Evolutionary conservation across 2,888 invertebrate species (phyloP), one percentile per base, ranked within the genome.

Genomic region (Chymomyza procnemis): DNA sequence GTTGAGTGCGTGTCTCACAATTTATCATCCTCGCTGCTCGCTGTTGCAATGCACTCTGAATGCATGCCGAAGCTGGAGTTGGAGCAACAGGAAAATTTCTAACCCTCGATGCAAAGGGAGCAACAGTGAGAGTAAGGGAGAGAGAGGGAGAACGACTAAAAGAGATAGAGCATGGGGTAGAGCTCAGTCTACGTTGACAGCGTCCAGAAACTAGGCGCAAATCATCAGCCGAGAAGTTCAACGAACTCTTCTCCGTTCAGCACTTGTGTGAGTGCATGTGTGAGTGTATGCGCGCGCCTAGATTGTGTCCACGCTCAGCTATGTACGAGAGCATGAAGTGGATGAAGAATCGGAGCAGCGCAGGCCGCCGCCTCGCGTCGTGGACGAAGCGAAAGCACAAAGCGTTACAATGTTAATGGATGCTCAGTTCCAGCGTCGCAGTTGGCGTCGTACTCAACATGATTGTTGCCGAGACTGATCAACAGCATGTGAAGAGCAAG

Each of bases 271-370:
- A 62, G 61, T 55, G 56, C 60, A 56, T 56, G 56, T 69, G 22
- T 66, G 26, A 65, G 60, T 61, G 65, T 64, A 68, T 68, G 41
- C 64, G 67, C 73, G 77, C 75, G 85, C 78, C 79, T 80, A 81
- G 85, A 86, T 86, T 87, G 80, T 74, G 80, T 82, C 77, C 85
- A 83, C 75, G 82, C 79, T 78, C 66, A 67, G 67, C 69, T 16
- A 34, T n/a, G 26, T 59, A 69, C 3, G 26, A 26, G 26, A 26
- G 26, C 8, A 26, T 26, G 26, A 26, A 26, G 26, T 26, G 26
- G 26, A 26, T 21, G 59, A 19, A 50, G 64, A 73, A 74, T 60
- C 46, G 56, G 19, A 65, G 48, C n/a, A 22, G 60, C 61, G 34
- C 70, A 67, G 69, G 67, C 67, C 67, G 67, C 67, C 67, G 64